Conservation (phyloP, 1,140 invertebrate species). For the Latrodectus geometricus region DNA sequence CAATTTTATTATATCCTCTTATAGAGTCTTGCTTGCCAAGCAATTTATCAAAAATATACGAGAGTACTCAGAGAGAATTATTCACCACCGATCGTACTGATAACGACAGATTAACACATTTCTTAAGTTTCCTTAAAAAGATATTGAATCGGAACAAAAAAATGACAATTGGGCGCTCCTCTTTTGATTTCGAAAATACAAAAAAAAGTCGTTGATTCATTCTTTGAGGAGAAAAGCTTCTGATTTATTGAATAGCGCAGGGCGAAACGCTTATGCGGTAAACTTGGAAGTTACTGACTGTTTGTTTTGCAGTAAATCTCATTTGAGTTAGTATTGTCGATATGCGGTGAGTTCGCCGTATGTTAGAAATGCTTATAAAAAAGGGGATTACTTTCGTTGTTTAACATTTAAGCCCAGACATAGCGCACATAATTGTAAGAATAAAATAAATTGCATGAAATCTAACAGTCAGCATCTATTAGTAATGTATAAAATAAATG, state of each 20-base stretch:
- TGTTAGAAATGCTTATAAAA: not conserved
- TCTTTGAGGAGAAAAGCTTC: not conserved
- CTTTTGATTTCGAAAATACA: not conserved
- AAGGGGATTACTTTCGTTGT: not conserved
- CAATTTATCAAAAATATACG: slow-evolving; percentile 60
- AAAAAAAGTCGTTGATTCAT: not conserved
- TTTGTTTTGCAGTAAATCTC: not conserved
- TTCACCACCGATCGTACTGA: not conserved
- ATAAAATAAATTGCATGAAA: not conserved
- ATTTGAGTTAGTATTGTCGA: not conserved
- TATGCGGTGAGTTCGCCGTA: not conserved
- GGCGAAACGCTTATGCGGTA: not conserved
- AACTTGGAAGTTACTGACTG: not conserved
- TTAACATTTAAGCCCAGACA: not conserved
- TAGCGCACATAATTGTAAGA: not conserved
- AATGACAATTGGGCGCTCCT: not conserved
- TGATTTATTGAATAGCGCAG: not conserved
- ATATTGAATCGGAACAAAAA: not conserved
- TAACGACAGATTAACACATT: not conserved
- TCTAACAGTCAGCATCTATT: not conserved
- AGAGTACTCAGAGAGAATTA: not conserved
- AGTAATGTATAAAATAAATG: not conserved
- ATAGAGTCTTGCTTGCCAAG: slow-evolving; percentile 67
- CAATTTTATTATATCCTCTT: slow-evolving; percentile 65
- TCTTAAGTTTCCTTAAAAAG: not conserved